Percentiles rank a stretch among this genome's conserved stretches.
Conservation (phyloP, 2,797 vertebrate species). For the Eutrigla gurnardus region DNA sequence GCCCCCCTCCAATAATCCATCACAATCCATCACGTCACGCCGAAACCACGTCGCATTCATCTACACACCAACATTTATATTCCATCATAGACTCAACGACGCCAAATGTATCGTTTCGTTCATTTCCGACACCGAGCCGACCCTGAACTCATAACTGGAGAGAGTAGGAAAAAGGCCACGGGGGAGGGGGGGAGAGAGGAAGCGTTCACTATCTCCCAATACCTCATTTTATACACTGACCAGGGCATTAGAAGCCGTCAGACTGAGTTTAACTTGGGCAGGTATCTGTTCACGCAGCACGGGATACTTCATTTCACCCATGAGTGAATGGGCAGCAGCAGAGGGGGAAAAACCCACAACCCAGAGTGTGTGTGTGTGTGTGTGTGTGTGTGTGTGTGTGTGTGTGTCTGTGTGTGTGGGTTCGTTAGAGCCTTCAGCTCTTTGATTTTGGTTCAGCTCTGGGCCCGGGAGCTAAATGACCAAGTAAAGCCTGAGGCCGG, state of each 20-base stretch:
- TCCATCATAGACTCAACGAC: background rate
- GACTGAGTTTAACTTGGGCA: conserved; percentile 74
- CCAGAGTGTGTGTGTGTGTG: background rate
- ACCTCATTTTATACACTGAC: conserved; percentile 70
- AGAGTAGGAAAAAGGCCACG: conserved; percentile 18
- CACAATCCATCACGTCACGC: conserved; percentile 70
- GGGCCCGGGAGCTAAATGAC: conserved; percentile 46
- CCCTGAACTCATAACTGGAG: conserved; percentile 14
- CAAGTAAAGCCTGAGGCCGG: conserved; percentile 44
- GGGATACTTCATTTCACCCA: conserved; percentile 83
- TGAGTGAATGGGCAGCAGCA: conserved; percentile 73
- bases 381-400: background rate
- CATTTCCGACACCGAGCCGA: conserved; percentile 7
- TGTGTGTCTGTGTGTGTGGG: conserved; percentile 27
- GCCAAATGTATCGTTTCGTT: background rate
- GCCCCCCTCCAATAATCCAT: conserved; percentile 64
- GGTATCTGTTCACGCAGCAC: conserved; percentile 77
- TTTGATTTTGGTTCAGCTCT: conserved; percentile 69
- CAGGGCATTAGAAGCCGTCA: conserved; percentile 72
- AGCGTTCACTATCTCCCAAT: conserved; percentile 51
- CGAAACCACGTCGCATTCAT: conserved; percentile 39
- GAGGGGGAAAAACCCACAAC: background rate
- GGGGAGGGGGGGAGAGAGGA: conserved; percentile 21
- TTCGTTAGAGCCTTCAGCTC: conserved; percentile 51
- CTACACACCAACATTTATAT: background rate